Base-by-base conservation (phyloP, 2,113 vertebrate genomes). In the Vidua macroura region DNA sequence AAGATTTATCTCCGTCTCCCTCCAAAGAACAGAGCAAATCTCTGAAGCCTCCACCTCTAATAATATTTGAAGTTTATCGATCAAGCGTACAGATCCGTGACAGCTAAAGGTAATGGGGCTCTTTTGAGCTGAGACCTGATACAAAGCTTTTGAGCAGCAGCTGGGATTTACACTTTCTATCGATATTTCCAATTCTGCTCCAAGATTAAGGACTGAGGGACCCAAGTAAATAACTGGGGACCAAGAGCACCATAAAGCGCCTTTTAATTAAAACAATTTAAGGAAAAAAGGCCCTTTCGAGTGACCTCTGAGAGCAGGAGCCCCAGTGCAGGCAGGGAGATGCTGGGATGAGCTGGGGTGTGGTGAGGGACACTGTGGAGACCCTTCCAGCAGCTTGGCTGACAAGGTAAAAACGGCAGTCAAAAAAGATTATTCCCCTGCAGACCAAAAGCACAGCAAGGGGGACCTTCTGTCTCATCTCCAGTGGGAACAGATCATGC, bases 41-140 rank as follows among this genome's bases (percentile, higher is more conserved):
- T 97, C 98, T 97, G 98, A 98, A 98, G 98, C 98, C 98, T 98
- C 98, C 98, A 98, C 98, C 98, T 98, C 98, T 98, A 98, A 98
- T 98, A 98, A 99, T 98, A 99, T 98, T 98, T 98, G 98, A 98
- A 98, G 98, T 98, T 98, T 98, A 98, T 99, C 98, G 98, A 99
- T 99, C 98, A 98, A 98, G 98, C 96, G 98, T 98, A 97, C 98
- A 97, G 98, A 98, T 98, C 98, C 98, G 97, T 98, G 98, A 98
- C 98, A 98, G 98, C 98, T 97, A 97, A 98, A 98, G 98, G 98
- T 98, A 99, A 98, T 98, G 98, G 98, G 96, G 97, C 97, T 98
- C 97, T 97, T 98, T 96, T 96, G 97, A 98, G 98, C 96, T 27
- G 96, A 97, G 96, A 97, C 97, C 98, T 95, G 97, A 98, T 97